phyloP scores from a whole-genome alignment of 2,113 vertebrate genomes.

The Sylvietta virens region DNA sequence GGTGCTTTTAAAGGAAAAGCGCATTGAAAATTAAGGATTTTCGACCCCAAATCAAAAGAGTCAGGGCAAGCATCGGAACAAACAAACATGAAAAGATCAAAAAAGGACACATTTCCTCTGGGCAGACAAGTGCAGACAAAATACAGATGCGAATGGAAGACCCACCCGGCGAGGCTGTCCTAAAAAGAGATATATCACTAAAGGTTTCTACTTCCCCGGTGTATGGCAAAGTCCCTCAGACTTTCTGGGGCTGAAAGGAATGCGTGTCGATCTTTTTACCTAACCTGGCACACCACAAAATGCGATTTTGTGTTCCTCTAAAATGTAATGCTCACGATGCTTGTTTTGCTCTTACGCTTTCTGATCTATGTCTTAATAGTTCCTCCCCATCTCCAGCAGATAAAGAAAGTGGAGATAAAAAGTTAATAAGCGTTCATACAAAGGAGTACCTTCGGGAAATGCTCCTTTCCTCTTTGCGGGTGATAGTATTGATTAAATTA shows the following conservation, averaged over 20 bases:
- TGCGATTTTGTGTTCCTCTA: constrained; percentile 30
- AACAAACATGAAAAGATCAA: not conserved
- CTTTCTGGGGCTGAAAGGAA: constrained; percentile 23
- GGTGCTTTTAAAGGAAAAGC: constrained; percentile 10
- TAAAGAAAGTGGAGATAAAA: constrained; percentile 64
- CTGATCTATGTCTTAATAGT: constrained; percentile 64
- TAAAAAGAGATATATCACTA: constrained; percentile 8
- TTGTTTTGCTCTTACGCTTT: constrained; percentile 62
- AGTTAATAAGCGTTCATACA: constrained; percentile 64
- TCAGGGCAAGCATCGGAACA: not conserved
- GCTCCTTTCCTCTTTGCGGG: constrained; percentile 39
- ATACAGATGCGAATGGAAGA: not conserved
- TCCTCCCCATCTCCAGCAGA: constrained; percentile 40
- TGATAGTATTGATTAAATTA: constrained; percentile 75
- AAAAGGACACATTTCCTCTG: not conserved
- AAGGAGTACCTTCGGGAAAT: constrained; percentile 15
- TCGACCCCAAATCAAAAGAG: not conserved
- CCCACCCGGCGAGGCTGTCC: not conserved
- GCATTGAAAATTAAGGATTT: not conserved
- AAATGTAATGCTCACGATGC: not conserved
- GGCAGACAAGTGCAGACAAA: not conserved
- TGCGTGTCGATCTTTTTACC: constrained; percentile 23
- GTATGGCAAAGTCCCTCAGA: not conserved
- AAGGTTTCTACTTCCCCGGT: not conserved
- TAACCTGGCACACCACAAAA: constrained; percentile 41